Percentiles rank a stretch among this genome's conserved stretches.
Evolutionary conservation across 2,888 invertebrate species (phyloP).

Genomic region (Rotaria magnacalcarata): DNA sequence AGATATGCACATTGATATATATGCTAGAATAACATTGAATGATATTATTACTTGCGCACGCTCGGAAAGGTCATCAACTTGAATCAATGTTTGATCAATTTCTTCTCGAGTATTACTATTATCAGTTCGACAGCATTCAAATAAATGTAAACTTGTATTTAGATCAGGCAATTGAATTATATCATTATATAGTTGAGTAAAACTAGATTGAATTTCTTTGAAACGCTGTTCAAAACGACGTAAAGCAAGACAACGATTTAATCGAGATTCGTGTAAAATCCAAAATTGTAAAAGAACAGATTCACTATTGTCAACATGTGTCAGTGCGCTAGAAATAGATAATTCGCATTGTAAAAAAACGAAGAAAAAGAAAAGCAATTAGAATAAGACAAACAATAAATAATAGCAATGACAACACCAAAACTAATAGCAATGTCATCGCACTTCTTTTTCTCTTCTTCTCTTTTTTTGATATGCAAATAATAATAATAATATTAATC

Average conservation of each 20-base stretch:
- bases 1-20: background rate
- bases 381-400: background rate
- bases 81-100: slow-evolving; percentile 18
- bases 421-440: background rate
- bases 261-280: slow-evolving; percentile 77
- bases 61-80: slow-evolving; percentile 10
- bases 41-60: slow-evolving; percentile 21
- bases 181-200: slow-evolving; percentile 20
- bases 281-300: slow-evolving; percentile 88
- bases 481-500: background rate
- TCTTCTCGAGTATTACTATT: background rate
- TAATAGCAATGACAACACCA: background rate
- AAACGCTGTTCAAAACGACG: slow-evolving; percentile 90
- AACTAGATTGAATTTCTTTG: slow-evolving; percentile 64
- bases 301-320: slow-evolving; percentile 88
- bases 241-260: slow-evolving; percentile 82
- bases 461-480: background rate
- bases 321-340: slow-evolving; percentile 68
- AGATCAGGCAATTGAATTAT: slow-evolving; percentile 4
- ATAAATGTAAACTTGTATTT: slow-evolving; percentile 8
- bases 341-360: no score
- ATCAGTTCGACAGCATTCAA: slow-evolving; percentile 16
- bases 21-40: slow-evolving; percentile 22
- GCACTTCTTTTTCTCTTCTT: background rate
- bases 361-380: background rate